phyloP scores from a whole-genome alignment of 2,113 vertebrate species.

The Nicator chloris region DNA sequence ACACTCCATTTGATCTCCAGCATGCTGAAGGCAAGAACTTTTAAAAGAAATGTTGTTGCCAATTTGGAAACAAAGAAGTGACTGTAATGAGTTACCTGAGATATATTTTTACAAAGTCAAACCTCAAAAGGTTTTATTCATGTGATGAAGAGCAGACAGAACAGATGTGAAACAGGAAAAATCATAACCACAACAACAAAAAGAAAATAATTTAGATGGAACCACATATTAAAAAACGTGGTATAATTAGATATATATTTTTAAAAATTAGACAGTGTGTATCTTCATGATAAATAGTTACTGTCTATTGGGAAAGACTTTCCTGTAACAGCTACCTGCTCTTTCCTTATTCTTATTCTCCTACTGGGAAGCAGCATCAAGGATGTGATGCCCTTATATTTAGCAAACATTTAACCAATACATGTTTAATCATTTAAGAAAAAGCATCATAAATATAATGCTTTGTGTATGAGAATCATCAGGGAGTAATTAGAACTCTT shows the following conservation, averaged over 20 bases:
- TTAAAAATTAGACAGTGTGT: neutral
- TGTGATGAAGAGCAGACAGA: conserved; percentile 26
- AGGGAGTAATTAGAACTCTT: conserved; percentile 63
- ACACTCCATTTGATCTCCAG: conserved; percentile 14
- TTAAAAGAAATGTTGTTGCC: neutral
- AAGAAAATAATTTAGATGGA: neutral
- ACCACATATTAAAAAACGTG: neutral
- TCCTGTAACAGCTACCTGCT: neutral
- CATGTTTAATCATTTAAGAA: conserved; percentile 47
- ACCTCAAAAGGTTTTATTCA: conserved; percentile 52
- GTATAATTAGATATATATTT: conserved; percentile 29
- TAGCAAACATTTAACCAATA: conserved; percentile 60
- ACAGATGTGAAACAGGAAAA: conserved; percentile 1
- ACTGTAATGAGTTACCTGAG: conserved; percentile 33
- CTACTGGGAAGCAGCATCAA: conserved; percentile 7
- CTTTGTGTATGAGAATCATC: conserved; percentile 37
- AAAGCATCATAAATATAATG: conserved; percentile 55
- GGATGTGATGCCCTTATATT: neutral
- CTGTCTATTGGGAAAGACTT: neutral
- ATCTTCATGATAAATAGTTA: conserved; percentile 16
- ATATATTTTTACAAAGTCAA: conserved; percentile 45
- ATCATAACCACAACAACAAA: neutral
- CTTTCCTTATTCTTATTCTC: neutral
- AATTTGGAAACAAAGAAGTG: conserved; percentile 13
- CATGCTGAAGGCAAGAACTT: neutral